These are phyloP conservation scores for Aethina tumida DNA, from an alignment of 1,140 invertebrate species.

Conservation along the genomic window DNA sequence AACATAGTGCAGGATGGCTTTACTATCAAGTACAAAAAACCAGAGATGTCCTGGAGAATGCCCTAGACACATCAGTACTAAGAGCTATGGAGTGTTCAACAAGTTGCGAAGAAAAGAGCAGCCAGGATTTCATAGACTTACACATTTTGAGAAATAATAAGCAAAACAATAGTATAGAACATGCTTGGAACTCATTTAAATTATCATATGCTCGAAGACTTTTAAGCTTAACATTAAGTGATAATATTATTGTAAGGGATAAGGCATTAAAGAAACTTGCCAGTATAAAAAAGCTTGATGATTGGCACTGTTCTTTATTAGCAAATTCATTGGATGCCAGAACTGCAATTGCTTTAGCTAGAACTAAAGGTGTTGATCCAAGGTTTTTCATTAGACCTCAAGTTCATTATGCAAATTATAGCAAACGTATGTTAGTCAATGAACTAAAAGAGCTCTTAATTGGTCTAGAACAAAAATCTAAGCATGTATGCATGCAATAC, in stretches of 20 bases:
- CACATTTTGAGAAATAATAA: conserved; percentile 12
- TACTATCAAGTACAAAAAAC: conserved; percentile 29
- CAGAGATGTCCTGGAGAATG: conserved; percentile 25
- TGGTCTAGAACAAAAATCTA: conserved; percentile 41
- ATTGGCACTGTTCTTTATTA: conserved; percentile 53
- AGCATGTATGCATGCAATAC: conserved; percentile 52
- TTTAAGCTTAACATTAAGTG: conserved; percentile 18
- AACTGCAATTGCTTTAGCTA: conserved; percentile 52
- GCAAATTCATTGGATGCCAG: conserved; percentile 54
- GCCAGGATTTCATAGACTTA: conserved; percentile 15
- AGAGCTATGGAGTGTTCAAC: conserved; percentile 18
- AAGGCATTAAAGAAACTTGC: conserved; percentile 38
- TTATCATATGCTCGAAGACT: conserved; percentile 40
- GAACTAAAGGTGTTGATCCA: conserved; percentile 44
- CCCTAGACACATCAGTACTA: conserved; percentile 28
- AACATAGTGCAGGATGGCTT: conserved; percentile 26
- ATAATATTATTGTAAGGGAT: conserved; percentile 18
- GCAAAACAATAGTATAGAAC: conserved; percentile 11
- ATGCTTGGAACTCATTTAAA: conserved; percentile 36
- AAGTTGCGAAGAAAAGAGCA: conserved; percentile 12
- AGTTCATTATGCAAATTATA: conserved; percentile 40
- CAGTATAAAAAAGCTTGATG: conserved; percentile 29
- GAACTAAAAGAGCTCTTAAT: conserved; percentile 45
- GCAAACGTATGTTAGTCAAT: conserved; percentile 41
- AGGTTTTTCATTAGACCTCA: conserved; percentile 55